Base-by-base conservation (phyloP, 1,140 invertebrate species). In the Gryllus bimaculatus region DNA sequence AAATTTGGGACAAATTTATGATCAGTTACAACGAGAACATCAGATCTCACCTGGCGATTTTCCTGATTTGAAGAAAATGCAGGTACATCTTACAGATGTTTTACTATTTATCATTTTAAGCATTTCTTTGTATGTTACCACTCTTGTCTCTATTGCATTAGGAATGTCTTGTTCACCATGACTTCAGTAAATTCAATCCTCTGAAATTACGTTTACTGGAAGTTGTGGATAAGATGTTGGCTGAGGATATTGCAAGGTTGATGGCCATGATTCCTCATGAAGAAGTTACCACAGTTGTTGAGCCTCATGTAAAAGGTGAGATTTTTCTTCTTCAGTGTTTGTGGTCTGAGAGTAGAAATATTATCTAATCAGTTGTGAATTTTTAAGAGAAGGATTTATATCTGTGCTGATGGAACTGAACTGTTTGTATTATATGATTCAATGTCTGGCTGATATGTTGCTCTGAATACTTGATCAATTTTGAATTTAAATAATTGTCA, bases 31-130 rank as follows among this genome's bases (percentile, higher is more conserved):
- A 86, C 89, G 91, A 76, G 96, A 97, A 82, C 91, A 94, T 83
- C 93, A 97, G 82, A 99, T 99, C 82, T 98, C 96, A 4, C 94
- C 95, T 0, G 97, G 97, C 20, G 97, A 98, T 86, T 98, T 98
- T 86, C 97, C 97, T 0, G 95, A 98, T 84, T 89, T 99, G 0
- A 94, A 96, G 83, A 95, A 95, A 85, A 98, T 99, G 96, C 96
- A 98, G 87, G 96, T 89, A 82, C 81, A 74, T 5, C 1, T 39
- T 39, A 39, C 1, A 39, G 1, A 39, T 39, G 1, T 39, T 39
- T 39, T 5, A 39, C 5, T 39, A 39, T 39, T 39, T 39, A 39
- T 39, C 1, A 5, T 39, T 39, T 39, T 39, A 39, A 39, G 26
- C 26, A 39, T 39, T 39, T 39, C 1, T 39, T 39, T 39, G 26